Conservation (phyloP, 2,113 vertebrate genomes). For the Cyanoderma ruficeps region DNA sequence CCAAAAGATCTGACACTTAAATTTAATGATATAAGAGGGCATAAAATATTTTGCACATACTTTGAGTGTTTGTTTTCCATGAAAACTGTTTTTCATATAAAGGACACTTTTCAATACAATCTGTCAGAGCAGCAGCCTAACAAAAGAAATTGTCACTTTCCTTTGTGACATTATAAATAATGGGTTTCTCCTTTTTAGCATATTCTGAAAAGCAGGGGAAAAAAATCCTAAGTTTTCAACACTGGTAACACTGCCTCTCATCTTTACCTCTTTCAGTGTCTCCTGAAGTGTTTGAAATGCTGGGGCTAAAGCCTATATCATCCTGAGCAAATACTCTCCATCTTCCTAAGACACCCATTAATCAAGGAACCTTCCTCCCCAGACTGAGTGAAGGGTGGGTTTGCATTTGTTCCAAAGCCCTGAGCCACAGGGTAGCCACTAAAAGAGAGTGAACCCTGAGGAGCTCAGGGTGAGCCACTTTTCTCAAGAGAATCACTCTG, state of each 20-base stretch:
- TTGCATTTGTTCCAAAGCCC: not conserved
- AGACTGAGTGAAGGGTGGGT: not conserved
- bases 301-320: not conserved
- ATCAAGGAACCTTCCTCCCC: not conserved
- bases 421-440: not conserved
- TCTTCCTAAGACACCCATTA: not conserved
- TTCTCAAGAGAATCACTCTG: not conserved
- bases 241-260: not conserved
- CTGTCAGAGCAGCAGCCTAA: slow-evolving; percentile 49
- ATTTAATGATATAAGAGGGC: slow-evolving; percentile 49
- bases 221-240: not conserved
- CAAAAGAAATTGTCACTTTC: slow-evolving; percentile 58
- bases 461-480: not conserved
- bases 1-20: slow-evolving; percentile 51
- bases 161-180: slow-evolving; percentile 61
- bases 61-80: slow-evolving; percentile 54
- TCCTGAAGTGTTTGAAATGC: not conserved
- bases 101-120: slow-evolving; percentile 54
- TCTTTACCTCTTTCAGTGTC: not conserved
- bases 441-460: not conserved
- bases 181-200: slow-evolving; percentile 46
- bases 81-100: slow-evolving; percentile 49
- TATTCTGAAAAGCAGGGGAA: slow-evolving; percentile 10
- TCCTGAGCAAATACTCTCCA: not conserved
- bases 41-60: slow-evolving; percentile 60